Evolutionary conservation across 2,113 vertebrate species (phyloP), one percentile per base, ranked within the genome.

Genomic region (Psilopogon haemacephalus): DNA sequence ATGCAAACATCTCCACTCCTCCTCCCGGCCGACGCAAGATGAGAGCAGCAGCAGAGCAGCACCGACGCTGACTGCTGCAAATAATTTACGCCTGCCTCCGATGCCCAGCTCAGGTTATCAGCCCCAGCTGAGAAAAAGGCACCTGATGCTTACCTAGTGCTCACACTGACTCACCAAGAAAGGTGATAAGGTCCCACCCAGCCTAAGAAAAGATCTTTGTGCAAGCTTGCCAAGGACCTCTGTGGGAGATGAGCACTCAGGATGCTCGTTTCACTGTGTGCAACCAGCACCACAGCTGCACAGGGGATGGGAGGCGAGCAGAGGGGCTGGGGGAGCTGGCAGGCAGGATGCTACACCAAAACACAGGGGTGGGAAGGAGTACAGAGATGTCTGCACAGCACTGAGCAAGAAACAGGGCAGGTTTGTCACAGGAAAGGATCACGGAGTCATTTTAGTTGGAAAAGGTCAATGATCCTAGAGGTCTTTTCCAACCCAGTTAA

Each of bases 221-320:
- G 1, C 58, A 23, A 11, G n/a, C 48, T 18, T 42, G 24, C 20
- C 1, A 1, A 0, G 6, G 46, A 21, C 33, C 38, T 48, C 28
- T 6, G 27, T 30, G 12, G 32, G n/a, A 32, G 56, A 7, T 2
- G 48, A 87, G 55, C 16, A 1, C 54, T 72, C 0, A 0, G 60
- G 63, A 76, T 48, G 60, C 71, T 65, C 11, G 1, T 26, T 52
- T 21, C 54, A 7, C 40, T 8, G 44, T 1, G 24, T 14, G 54
- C 1, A 6, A 90, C 15, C 71, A 38, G 72, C 68, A 12, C 28
- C 27, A 24, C 16, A 26, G 60, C 64, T 2, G 4, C 15, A 2
- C 3, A 62, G 54, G 15, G 26, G 30, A 12, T 17, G 27, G 20
- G 20, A 52, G 50, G 40, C 27, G 18, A 74, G 73, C 55, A 46